Percentiles rank a stretch among this genome's conserved stretches.
Conservation (phyloP, 2,888 invertebrate genomes). For the Gerris lacustris region DNA sequence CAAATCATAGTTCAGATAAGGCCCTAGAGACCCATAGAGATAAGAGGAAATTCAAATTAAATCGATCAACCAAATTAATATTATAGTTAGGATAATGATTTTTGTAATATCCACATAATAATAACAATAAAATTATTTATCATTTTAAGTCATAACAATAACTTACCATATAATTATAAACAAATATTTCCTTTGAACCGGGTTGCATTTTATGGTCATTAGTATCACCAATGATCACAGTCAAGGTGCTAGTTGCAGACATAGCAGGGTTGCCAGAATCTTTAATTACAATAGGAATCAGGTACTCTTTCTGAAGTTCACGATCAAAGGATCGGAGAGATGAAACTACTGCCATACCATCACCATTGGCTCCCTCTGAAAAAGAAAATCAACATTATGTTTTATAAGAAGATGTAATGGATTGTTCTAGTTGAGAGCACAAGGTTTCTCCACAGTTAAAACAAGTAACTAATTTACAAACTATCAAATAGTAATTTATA, state of each 20-base stretch:
- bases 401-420: conserved; percentile 9
- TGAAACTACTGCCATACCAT: conserved; percentile 95
- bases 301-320: conserved; percentile 89
- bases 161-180: conserved; percentile 76
- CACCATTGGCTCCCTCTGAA: conserved; percentile 87
- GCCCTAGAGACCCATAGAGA: too few species aligned
- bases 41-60: too few species aligned
- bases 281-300: conserved; percentile 93
- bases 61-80: too few species aligned
- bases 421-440: too few species aligned
- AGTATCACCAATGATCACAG: conserved; percentile 92
- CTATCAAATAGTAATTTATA: too few species aligned
- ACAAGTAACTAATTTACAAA: too few species aligned
- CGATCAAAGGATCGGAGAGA: conserved; percentile 86
- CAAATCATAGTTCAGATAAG: too few species aligned
- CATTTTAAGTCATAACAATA: background rate
- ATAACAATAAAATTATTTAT: too few species aligned
- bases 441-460: too few species aligned
- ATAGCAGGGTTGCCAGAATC: conserved; percentile 94
- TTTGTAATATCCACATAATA: too few species aligned
- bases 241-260: conserved; percentile 90
- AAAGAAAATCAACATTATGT: conserved; percentile 19
- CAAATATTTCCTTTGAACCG: conserved; percentile 91
- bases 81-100: too few species aligned
- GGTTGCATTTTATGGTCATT: conserved; percentile 99